These are phyloP conservation scores for Teleogryllus oceanicus DNA, from an alignment of 2,888 invertebrate species.

Conservation along the genomic window DNA sequence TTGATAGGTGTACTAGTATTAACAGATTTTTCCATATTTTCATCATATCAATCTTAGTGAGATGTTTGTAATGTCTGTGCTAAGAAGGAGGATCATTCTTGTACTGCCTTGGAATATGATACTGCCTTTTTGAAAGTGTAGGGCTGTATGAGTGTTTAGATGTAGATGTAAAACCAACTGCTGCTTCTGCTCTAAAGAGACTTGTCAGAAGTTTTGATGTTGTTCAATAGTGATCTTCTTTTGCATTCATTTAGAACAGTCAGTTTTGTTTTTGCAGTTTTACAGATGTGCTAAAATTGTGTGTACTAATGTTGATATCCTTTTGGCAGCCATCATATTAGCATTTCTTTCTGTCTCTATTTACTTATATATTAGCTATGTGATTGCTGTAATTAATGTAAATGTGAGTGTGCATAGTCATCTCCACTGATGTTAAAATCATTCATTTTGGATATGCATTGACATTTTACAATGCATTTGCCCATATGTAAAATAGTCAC, in stretches of 20 bases:
- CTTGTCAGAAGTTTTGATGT: slow-evolving; percentile 24
- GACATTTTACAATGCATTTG: slow-evolving; percentile 20
- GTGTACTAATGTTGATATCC: slow-evolving; percentile 20
- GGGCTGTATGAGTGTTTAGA: slow-evolving; percentile 18
- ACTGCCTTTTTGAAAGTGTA: slow-evolving; percentile 33
- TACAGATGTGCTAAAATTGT: slow-evolving; percentile 22
- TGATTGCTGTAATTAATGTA: slow-evolving; percentile 27
- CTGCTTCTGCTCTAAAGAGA: neutral
- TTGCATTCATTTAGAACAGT: slow-evolving; percentile 29
- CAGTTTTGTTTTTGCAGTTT: slow-evolving; percentile 29
- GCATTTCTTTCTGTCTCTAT: slow-evolving; percentile 25
- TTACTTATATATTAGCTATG: slow-evolving; percentile 23
- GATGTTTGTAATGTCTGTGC: slow-evolving; percentile 22
- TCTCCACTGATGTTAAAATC: slow-evolving; percentile 9
- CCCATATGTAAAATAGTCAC: slow-evolving; percentile 25
- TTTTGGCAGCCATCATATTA: neutral
- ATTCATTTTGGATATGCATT: slow-evolving; percentile 21
- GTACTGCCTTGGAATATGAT: slow-evolving; percentile 34
- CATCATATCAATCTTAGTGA: slow-evolving; percentile 30
- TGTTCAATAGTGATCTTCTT: slow-evolving; percentile 28
- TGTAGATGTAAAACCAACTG: neutral
- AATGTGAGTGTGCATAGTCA: slow-evolving; percentile 29
- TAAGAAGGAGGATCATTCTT: slow-evolving; percentile 29
- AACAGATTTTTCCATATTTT: slow-evolving; percentile 27
- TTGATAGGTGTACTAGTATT: slow-evolving; percentile 19